Conservation (phyloP, 2,797 vertebrate species). For the Emydoidea blandingii region DNA sequence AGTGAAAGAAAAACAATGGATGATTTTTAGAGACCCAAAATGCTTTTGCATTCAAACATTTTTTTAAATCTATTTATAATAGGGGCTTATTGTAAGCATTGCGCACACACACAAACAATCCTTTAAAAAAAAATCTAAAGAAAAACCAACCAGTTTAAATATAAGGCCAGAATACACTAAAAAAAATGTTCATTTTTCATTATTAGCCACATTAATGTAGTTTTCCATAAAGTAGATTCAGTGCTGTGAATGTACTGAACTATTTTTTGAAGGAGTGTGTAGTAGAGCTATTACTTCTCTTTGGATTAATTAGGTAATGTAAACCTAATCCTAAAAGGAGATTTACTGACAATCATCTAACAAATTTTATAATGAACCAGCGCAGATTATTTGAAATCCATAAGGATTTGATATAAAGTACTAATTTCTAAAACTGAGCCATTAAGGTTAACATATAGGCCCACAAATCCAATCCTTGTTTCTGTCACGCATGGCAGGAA, state of each 20-base stretch:
- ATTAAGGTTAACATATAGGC: not conserved
- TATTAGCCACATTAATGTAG: not conserved
- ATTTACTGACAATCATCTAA: not conserved
- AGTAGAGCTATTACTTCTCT: not conserved
- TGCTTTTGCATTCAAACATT: not conserved
- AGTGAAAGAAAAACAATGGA: not conserved
- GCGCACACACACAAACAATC: too few relatives aligned
- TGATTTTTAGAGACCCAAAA: conserved; percentile 4
- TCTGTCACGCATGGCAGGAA: not conserved
- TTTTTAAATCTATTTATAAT: not conserved
- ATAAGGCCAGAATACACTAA: not conserved
- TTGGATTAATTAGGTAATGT: not conserved
- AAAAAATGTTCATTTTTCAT: not conserved
- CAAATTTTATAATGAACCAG: not conserved
- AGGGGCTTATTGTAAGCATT: not conserved
- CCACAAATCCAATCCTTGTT: not conserved
- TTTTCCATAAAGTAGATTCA: not conserved
- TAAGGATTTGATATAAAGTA: not conserved
- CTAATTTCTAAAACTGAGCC: not conserved
- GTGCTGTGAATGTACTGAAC: not conserved
- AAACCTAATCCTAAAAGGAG: not conserved
- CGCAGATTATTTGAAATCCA: not conserved
- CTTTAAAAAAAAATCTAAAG: not conserved
- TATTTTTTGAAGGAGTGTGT: not conserved
- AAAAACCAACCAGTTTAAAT: not conserved